Evolutionary conservation across 2,113 vertebrate genomes (phyloP).

Genomic region (Hirundichthys speculiger): DNA sequence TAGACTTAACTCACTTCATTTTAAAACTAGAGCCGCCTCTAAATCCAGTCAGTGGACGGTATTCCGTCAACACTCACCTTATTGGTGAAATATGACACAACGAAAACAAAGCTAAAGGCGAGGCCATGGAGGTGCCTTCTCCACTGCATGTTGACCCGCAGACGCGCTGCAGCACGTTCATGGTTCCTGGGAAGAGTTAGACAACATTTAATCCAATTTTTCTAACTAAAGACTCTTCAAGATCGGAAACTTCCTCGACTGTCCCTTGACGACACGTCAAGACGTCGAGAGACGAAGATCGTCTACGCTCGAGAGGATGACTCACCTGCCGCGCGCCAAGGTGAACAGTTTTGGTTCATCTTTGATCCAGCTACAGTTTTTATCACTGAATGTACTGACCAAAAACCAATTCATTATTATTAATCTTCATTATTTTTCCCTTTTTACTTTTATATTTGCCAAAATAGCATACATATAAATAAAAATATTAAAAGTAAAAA

Average conservation of each 20-base stretch:
- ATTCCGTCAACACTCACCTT: constrained; percentile 69
- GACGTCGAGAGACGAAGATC: constrained; percentile 42
- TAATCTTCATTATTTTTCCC: too few relatives aligned
- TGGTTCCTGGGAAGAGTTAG: background rate
- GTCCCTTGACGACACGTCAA: constrained; percentile 55
- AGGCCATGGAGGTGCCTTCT: constrained; percentile 54
- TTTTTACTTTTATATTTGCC: too few relatives aligned
- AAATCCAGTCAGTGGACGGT: too few relatives aligned
- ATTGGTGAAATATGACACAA: constrained; percentile 79
- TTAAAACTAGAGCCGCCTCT: too few relatives aligned
- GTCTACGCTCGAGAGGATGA: fast-evolving
- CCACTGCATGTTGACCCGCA: constrained; percentile 69
- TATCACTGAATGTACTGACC: too few relatives aligned
- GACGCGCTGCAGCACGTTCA: constrained; percentile 31
- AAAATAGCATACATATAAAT: too few relatives aligned
- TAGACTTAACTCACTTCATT: too few relatives aligned
- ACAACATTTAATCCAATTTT: background rate
- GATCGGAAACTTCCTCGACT: constrained; percentile 54
- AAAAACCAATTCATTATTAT: too few relatives aligned
- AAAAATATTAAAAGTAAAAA: too few relatives aligned
- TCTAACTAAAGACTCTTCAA: constrained; percentile 12
- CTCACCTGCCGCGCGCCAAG: background rate
- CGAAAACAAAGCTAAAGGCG: constrained; percentile 73
- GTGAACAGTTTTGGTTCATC: too few relatives aligned
- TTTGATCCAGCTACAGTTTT: too few relatives aligned